phyloP scores from a whole-genome alignment of 1,140 invertebrate genomes.

The Bacillus rossius region DNA sequence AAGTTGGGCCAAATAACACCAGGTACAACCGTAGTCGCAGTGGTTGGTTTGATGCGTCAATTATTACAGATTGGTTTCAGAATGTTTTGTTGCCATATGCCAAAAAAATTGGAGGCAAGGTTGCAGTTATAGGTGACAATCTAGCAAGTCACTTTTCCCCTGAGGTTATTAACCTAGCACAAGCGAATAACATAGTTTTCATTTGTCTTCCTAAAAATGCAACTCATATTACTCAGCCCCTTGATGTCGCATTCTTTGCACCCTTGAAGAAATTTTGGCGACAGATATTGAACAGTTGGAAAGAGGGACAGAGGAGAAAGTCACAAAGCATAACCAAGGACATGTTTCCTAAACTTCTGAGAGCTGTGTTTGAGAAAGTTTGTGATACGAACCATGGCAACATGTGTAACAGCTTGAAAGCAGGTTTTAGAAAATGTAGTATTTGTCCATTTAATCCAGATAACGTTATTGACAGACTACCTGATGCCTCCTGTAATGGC shows the following conservation, averaged over 20 bases:
- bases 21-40: slow-evolving; percentile 5
- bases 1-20: slow-evolving; percentile 5
- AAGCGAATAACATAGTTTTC: slow-evolving; percentile 37
- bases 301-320: slow-evolving; percentile 14
- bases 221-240: slow-evolving; percentile 40
- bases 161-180: slow-evolving; percentile 31
- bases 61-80: slow-evolving; percentile 9
- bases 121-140: slow-evolving; percentile 33
- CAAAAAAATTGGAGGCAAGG: not conserved
- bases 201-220: slow-evolving; percentile 39
- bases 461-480: too few species aligned
- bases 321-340: slow-evolving; percentile 10
- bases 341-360: not conserved
- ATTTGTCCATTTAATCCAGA: too few species aligned
- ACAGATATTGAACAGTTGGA: slow-evolving; percentile 33
- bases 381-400: too few species aligned
- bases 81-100: not conserved
- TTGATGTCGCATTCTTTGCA: slow-evolving; percentile 40
- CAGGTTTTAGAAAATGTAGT: too few species aligned
- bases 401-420: too few species aligned
- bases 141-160: slow-evolving; percentile 36
- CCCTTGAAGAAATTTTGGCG: slow-evolving; percentile 38
- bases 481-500: too few species aligned
- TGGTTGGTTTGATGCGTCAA: slow-evolving; percentile 5
- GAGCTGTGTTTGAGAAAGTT: too few species aligned